Base-by-base conservation (phyloP, 2,888 invertebrate species). In the Argynnis bischoffii region DNA sequence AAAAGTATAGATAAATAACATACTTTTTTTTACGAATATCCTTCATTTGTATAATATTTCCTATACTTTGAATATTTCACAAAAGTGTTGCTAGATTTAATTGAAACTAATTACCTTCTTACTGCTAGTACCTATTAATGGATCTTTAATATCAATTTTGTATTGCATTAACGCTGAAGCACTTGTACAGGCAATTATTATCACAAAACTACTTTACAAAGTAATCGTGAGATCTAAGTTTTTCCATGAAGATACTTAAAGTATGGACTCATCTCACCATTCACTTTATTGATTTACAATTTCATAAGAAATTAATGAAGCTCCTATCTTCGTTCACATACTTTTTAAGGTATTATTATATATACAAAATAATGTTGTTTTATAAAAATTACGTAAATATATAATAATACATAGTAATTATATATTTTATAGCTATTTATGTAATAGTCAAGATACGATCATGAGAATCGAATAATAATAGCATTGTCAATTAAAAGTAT, bases 101-200 rank as follows among this genome's bases (percentile, higher is more conserved):
- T 59, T n/a, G 26, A 65, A 53, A 47, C 18, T 59, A 59, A 65
- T 59, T 59, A 16, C 26, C 57, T 8, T 46, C 56, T n/a, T 15
- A 57, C 46, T 57, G 2, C 47, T 59, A 48, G 21, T 48, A 26
- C 47, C 47, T 26, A 26, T 59, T 57, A 48, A 48, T 48, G 48
- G 26, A 59, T 53, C 53, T 47, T 15, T 48, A 51, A 56, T 57
- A 61, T 54, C 53, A 65, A 65, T 65, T 57, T 57, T 54, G 16
- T 31, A 31, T 65, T 65, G 59, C 59, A 53, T 31, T 57, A 50
- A 53, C 59, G 46, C 51, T 59, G 65, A 65, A 65, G 59, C 46
- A 47, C 47, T 26, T 11, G n/a, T n/a, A 59, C 15, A 47, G 18
- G 54, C 47, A 59, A 59, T 59, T 59, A 53, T 65, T 47, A 59